Base-by-base conservation (phyloP, 2,888 invertebrate genomes). In the Dendrolimus houi region DNA sequence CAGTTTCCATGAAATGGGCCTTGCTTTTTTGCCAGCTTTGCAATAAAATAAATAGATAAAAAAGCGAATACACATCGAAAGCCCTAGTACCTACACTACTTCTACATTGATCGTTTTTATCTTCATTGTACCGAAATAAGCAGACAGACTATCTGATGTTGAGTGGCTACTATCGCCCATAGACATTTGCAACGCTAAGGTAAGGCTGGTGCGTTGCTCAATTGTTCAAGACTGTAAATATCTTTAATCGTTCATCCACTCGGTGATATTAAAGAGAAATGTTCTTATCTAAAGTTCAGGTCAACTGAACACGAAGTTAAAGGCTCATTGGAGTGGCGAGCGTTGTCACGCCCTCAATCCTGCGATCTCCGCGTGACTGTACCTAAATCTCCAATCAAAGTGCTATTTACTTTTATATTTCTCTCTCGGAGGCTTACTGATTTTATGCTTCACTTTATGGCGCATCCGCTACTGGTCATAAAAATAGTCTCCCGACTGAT, bases 321-420 rank as follows among this genome's bases (percentile, higher is more conserved):
- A 71, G 71, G 71, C 67, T 77, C 74, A 77, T 76, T 74, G 76
- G 68, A 73, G 72, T 75, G 74, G 61, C 58, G 69, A 66, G 67
- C 64, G 68, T 70, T 66, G 72, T 68, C 70, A 65, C 71, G 66
- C 64, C 70, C 72, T 68, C 68, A 66, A 69, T 66, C 68, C 71
- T 70, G 66, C 71, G 72, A 9, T 12, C 12, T 47, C 47, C 9
- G 0, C 9, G 47, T 47, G 47, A 47, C 47, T 47, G 47, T 47
- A 47, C 75, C 78, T 79, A 79, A 85, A 81, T 81, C 79, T 81
- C 78, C 79, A 77, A 82, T 83, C 77, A 81, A 83, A 84, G 83
- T 84, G 81, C 84, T 85, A 85, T 87, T 87, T 86, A 82, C 82
- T 86, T 85, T 85, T 83, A 84, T 86, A 84, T 83, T 83, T 83